Base-by-base conservation (phyloP, 2,113 vertebrate genomes). In the Tetraodon nigroviridis region DNA sequence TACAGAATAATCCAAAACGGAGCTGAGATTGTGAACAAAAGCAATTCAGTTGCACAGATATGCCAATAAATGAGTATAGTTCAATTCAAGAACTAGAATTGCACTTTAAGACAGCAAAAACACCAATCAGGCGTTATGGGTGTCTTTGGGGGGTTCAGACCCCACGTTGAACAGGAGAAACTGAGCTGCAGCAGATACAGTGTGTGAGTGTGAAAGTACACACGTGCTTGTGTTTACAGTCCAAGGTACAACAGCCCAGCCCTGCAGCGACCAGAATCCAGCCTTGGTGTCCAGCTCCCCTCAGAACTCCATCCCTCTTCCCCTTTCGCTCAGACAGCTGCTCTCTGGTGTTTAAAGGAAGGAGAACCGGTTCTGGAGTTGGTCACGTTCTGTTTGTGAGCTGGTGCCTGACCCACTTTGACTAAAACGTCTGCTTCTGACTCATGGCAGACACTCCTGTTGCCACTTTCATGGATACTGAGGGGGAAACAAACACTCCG, bases 381-480 rank as follows among this genome's bases (percentile, higher is more conserved):
- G 24, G 24, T 5, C 24, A 27, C 24, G 4, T 27, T 27, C 5
- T 1, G 24, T 27, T 4, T 6, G 24, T 11, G 14, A 56, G 15
- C 4, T 17, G 15, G 27, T 69, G 53, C 19, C 42, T 64, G 70
- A 69, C 65, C 50, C 27, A 68, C 44, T 78, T 69, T 64, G 6
- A 58, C 21, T 59, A 29, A 44, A 62, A 50, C 42, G 41, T 48
- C 8, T 57, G 47, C 55, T 63, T 73, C 24, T 8, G 13, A 47
- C n/a, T 37, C 19, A 68, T 73, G 2, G 1, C 5, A 3, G 29
- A 42, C 18, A 6, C 45, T 60, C 27, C 49, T 67, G 55, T 64
- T 74, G 41, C 29, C 59, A 40, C 63, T 49, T 40, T 51, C 52
- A 73, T 75, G 62, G 79, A 72, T 61, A 79, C 71, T 37, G 8